phyloP scores from a whole-genome alignment of 2,797 vertebrate species.

The Miichthys miiuy region DNA sequence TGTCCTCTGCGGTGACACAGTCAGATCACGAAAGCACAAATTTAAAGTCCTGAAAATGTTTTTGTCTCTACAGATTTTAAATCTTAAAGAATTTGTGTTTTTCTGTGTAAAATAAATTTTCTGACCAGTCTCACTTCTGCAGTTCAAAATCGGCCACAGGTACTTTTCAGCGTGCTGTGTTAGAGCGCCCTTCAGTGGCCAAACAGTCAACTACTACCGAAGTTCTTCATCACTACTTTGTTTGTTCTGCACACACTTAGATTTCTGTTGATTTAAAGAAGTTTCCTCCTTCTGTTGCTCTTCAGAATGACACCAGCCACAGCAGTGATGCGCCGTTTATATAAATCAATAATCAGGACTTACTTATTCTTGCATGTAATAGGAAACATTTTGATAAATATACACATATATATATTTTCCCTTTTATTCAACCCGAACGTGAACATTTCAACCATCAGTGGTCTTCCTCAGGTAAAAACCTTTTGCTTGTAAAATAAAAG shows the following conservation, averaged over 20 bases:
- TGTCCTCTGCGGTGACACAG: not conserved
- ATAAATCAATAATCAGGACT: not conserved
- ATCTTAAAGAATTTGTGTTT: not conserved
- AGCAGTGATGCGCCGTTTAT: not conserved
- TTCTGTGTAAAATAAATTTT: conserved; percentile 4
- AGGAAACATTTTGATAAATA: not conserved
- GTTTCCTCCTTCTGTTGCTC: not conserved
- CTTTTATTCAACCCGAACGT: not conserved
- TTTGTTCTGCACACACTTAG: not conserved
- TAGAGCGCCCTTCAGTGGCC: conserved; percentile 65
- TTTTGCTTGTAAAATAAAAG: not conserved
- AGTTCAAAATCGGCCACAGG: not conserved
- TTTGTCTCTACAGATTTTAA: not conserved
- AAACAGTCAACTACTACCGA: conserved; percentile 11
- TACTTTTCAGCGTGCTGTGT: conserved; percentile 22
- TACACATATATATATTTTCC: not conserved
- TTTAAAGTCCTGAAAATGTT: not conserved
- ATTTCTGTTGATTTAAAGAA: not conserved
- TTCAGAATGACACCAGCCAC: not conserved
- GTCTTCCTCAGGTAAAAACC: not conserved
- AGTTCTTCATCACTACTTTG: not conserved
- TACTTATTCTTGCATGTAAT: not conserved
- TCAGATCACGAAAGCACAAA: not conserved
- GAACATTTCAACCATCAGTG: not conserved
- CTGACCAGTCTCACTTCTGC: not conserved